Evolutionary conservation across 2,113 vertebrate genomes (phyloP), one percentile per base, ranked within the genome.

Genomic region (Hemicordylus capensis): DNA sequence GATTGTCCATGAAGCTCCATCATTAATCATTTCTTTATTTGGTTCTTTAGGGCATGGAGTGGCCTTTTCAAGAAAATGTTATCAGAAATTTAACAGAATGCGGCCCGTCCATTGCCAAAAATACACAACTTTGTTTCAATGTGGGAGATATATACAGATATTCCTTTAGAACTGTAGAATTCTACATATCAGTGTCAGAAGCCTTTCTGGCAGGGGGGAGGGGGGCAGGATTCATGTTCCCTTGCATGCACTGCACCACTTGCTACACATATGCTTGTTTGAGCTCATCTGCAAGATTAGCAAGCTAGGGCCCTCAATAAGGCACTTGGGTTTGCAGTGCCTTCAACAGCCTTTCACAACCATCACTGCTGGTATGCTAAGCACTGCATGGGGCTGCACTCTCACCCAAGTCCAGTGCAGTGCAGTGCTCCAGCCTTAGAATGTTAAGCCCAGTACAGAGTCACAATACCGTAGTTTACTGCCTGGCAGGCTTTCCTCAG

Each of bases 11-110:
- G 99, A 99, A 94, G 99, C 99, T 82, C 99, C 99, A n/a, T 99
- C 99, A 84, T 99, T 99, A 94, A 99, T 99, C 99, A 99, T 99
- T 96, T 99, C 99, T 96, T 99, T 99, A 97, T 99, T 99, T 97
- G 98, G 98, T 97, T 99, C 99, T 96, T 99, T 99, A 80, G 98
- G 99, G 95, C 99, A 99, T 97, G 99, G 99, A 97, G 99, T 99
- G 97, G 99, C 99, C 99, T 99, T 93, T 86, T 44, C 70, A 85
- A 91, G 76, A 88, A 90, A 90, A 87, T 22, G 69, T 69, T 58
- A 63, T 9, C 86, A 89, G 39, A 89, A 48, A 70, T 46, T 51
- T 85, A 37, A 82, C 76, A 34, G 39, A 17, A 1, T 5, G 44
- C 12, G 59, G 84, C 75, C 10, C 83, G 31, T 0, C 1, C 4